These are phyloP conservation scores for Neodiprion fabricii DNA, from an alignment of 1,140 invertebrate genomes.

Conservation along the genomic window DNA sequence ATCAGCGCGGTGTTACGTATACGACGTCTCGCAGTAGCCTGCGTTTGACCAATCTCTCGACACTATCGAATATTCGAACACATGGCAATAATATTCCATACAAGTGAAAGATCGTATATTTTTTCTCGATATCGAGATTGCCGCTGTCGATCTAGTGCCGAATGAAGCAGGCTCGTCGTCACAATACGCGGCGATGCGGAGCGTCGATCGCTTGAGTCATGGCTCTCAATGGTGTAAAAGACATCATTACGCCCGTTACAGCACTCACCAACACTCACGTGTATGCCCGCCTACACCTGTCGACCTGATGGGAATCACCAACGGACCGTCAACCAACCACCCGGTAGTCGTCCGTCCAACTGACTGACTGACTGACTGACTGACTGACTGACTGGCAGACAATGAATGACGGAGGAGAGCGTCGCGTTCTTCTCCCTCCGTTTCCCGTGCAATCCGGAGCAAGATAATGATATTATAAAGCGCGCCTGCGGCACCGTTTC, in stretches of 20 bases:
- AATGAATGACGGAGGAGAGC: conserved; percentile 2
- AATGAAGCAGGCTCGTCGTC: neutral
- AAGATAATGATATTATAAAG: conserved; percentile 2
- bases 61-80: neutral
- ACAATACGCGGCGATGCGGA: neutral
- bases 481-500: neutral
- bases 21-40: neutral
- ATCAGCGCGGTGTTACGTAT: neutral
- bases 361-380: conserved; percentile 4
- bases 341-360: neutral
- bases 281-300: neutral
- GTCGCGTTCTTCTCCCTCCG: neutral
- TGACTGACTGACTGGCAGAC: conserved; percentile 7
- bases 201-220: neutral
- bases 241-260: neutral
- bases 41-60: neutral
- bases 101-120: too few species aligned
- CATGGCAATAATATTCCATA: neutral
- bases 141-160: neutral
- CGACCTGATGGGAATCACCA: neutral
- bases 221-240: neutral
- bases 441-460: neutral
- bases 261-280: conserved; percentile 6
- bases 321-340: neutral
- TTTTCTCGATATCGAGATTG: too few species aligned